Conservation (phyloP, 2,113 vertebrate genomes). For the Sceloporus undulatus region DNA sequence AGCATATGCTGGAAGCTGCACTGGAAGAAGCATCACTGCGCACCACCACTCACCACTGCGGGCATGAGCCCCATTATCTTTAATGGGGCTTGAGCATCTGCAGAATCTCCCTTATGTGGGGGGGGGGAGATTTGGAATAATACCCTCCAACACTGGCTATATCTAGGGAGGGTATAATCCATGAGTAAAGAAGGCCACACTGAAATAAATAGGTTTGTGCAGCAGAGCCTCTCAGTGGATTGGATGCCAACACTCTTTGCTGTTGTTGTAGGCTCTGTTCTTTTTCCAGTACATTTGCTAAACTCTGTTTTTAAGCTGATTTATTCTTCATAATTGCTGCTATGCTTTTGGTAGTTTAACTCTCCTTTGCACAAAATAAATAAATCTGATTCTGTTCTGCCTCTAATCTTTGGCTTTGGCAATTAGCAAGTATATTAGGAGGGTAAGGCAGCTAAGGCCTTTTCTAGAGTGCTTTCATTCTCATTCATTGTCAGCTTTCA, state of each 20-base stretch:
- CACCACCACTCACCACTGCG: too few relatives aligned
- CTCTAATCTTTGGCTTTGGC: constrained; percentile 28
- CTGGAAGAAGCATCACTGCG: too few relatives aligned
- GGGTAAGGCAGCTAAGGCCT: constrained; percentile 25
- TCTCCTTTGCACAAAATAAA: constrained; percentile 54
- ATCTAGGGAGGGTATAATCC: not conserved
- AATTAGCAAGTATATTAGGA: constrained; percentile 40
- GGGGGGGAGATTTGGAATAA: too few relatives aligned
- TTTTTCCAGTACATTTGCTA: constrained; percentile 60
- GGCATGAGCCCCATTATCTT: too few relatives aligned
- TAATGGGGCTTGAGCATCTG: too few relatives aligned
- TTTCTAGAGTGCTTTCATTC: not conserved
- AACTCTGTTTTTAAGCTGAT: constrained; percentile 66
- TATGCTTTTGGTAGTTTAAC: constrained; percentile 66
- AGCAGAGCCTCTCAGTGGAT: not conserved
- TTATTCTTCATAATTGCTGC: constrained; percentile 68
- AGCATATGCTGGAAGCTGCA: too few relatives aligned
- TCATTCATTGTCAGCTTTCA: not conserved
- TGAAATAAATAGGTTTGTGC: constrained; percentile 2
- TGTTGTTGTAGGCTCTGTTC: constrained; percentile 56
- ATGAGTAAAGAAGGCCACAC: not conserved
- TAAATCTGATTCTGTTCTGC: constrained; percentile 41
- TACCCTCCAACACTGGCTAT: not conserved
- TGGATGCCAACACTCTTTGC: not conserved
- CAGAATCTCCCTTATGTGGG: too few relatives aligned